Evolutionary conservation across 1,140 invertebrate genomes (phyloP), one percentile per base, ranked within the genome.

Genomic region (Saccostrea cuccullata): DNA sequence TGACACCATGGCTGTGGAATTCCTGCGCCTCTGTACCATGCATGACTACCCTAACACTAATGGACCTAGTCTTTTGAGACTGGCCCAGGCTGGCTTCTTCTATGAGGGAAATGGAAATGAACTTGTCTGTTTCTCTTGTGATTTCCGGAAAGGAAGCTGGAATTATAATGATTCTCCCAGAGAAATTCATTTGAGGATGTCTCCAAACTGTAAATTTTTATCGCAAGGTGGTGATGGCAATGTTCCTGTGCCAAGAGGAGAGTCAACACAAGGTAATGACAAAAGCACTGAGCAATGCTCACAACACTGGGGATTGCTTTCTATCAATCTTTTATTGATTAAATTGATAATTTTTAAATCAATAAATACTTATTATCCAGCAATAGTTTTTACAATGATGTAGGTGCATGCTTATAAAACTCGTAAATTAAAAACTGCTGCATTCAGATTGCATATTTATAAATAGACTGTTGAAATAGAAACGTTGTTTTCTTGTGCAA

Each of bases 111-210:
- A 85, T 23, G 84, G 84, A 47, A 67, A 67, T 4, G 56, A 60
- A 64, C 58, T 85, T 6, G 36, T 67, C 20, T 85, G 84, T 20
- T 85, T 85, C 30, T 85, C 84, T 12, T 85, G 84, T 67, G 58
- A 55, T 13, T 64, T 60, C 11, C 55, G 58, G 26, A 64, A 85
- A 26, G 23, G 36, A 23, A 64, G 55, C 26, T 85, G 84, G 84
- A 26, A 15, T 6, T 60, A 15, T 36, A 30, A 30, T 36, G 84
- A 85, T 36, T 40, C 55, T 40, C 84, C 84, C 12, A 36, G n/a
- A 40, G 84, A 85, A 64, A 67, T 85, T n/a, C 84, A 85, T 55
- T 23, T 17, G 36, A 13, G 23, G 15, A 36, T 85, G 56, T 85
- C 84, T 11, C 84, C 84, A 67, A 23, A 17, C 9, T 85, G 84